phyloP scores from a whole-genome alignment of 2,888 invertebrate species.

The Pterostichus niger region DNA sequence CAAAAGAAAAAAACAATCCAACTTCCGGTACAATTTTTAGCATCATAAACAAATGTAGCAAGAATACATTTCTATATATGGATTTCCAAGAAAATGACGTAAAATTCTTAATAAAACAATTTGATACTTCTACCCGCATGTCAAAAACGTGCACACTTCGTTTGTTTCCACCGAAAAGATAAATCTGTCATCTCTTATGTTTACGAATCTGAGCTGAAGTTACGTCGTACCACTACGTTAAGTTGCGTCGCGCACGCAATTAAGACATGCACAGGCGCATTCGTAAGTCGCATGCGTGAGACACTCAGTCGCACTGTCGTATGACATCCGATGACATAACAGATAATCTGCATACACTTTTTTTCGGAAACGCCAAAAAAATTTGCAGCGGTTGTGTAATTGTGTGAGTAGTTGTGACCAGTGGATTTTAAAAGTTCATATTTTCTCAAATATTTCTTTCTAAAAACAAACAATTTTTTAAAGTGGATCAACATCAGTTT shows the following conservation, averaged over 20 bases:
- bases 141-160: constrained; percentile 23
- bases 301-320: constrained; percentile 23
- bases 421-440: no score
- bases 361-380: constrained; percentile 23
- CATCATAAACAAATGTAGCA: background rate
- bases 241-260: constrained; percentile 1
- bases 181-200: constrained; percentile 24
- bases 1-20: background rate
- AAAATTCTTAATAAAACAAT: constrained; percentile 1
- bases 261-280: background rate
- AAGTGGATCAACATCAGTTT: no score
- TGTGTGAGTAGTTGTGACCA: background rate
- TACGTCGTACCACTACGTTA: constrained; percentile 23
- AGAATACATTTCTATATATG: background rate
- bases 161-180: constrained; percentile 29
- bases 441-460: no score
- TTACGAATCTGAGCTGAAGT: constrained; percentile 21
- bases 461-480: no score
- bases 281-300: constrained; percentile 34
- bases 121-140: constrained; percentile 33
- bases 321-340: constrained; percentile 44
- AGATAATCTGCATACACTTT: constrained; percentile 31
- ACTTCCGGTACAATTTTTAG: constrained; percentile 26
- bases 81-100: constrained; percentile 33
- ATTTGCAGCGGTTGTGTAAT: constrained; percentile 38